Evolutionary conservation across 2,113 vertebrate species (phyloP).

Genomic region (Typhlomys cinereus): DNA sequence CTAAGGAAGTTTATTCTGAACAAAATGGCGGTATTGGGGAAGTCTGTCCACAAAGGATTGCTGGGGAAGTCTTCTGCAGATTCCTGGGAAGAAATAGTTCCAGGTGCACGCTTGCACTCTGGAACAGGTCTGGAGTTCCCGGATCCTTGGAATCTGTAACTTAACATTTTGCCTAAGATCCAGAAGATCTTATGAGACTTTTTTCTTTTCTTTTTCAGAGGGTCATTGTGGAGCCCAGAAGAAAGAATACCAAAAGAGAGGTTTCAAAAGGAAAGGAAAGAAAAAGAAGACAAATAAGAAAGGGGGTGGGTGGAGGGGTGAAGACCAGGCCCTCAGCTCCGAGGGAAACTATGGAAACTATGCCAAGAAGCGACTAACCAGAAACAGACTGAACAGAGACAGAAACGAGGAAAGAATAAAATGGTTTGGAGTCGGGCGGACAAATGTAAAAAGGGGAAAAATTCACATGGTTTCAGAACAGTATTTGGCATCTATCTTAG

Average conservation of each 20-base stretch:
- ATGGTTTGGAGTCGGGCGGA: conserved; percentile 68
- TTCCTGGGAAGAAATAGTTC: not conserved
- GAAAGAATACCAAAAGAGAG: conserved; percentile 28
- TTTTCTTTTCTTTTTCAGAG: not conserved
- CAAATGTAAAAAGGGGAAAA: conserved; percentile 61
- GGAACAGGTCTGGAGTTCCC: rapidly evolving
- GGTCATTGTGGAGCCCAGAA: conserved; percentile 37
- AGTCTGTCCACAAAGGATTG: not conserved
- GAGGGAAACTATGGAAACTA: conserved; percentile 75
- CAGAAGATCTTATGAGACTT: not conserved
- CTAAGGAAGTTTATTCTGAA: not conserved
- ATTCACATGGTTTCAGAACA: conserved; percentile 61
- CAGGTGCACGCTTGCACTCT: rapidly evolving
- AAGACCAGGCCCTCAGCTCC: conserved; percentile 56
- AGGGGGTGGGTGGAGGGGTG: not conserved
- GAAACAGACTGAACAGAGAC: conserved; percentile 74
- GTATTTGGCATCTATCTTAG: conserved; percentile 58
- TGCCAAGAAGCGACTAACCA: conserved; percentile 77
- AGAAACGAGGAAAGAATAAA: conserved; percentile 69
- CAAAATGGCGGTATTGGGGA: not conserved
- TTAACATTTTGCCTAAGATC: not conserved
- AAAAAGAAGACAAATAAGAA: not conserved
- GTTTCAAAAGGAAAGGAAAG: conserved; percentile 46
- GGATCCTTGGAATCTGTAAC: not conserved
- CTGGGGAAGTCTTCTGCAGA: not conserved